phyloP scores from a whole-genome alignment of 2,888 invertebrate species.

The Spatulosminthurus flaviceps region DNA sequence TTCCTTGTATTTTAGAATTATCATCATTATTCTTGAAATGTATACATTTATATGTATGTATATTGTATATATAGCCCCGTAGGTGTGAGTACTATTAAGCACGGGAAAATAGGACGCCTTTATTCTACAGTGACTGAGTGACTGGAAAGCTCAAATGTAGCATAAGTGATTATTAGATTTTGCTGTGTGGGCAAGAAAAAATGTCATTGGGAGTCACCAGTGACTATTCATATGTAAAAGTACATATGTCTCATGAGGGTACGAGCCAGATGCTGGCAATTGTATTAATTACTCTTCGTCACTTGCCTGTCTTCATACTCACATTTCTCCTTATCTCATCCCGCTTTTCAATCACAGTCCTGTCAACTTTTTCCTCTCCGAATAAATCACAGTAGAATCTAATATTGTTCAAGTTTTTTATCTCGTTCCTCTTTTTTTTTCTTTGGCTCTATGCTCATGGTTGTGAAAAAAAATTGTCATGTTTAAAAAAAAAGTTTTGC shows the following conservation, averaged over 20 bases:
- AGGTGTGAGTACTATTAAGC: too few relatives aligned
- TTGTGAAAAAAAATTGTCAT: slow-evolving; percentile 37
- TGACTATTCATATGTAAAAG: neutral
- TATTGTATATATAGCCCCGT: too few relatives aligned
- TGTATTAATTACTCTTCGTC: slow-evolving; percentile 50
- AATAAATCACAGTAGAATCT: slow-evolving; percentile 45
- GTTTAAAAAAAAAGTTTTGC: slow-evolving; percentile 32
- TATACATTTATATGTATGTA: too few relatives aligned
- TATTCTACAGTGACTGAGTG: too few relatives aligned
- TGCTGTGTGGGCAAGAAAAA: neutral
- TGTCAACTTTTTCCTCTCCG: slow-evolving; percentile 37
- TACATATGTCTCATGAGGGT: neutral
- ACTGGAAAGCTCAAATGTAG: too few relatives aligned
- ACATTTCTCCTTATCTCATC: slow-evolving; percentile 45
- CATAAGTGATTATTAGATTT: neutral
- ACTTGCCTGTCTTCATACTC: slow-evolving; percentile 42
- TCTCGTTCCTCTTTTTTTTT: neutral
- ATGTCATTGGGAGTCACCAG: neutral
- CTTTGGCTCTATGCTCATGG: slow-evolving; percentile 8
- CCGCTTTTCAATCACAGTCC: slow-evolving; percentile 41
- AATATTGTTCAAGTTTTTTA: slow-evolving; percentile 22
- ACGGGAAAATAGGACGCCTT: too few relatives aligned
- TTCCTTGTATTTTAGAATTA: too few relatives aligned
- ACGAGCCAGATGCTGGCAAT: neutral
- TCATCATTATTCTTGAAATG: too few relatives aligned